Evolutionary conservation across 2,888 invertebrate species (phyloP), one percentile per base, ranked within the genome.

Genomic region (Cosmopolites sordidus): DNA sequence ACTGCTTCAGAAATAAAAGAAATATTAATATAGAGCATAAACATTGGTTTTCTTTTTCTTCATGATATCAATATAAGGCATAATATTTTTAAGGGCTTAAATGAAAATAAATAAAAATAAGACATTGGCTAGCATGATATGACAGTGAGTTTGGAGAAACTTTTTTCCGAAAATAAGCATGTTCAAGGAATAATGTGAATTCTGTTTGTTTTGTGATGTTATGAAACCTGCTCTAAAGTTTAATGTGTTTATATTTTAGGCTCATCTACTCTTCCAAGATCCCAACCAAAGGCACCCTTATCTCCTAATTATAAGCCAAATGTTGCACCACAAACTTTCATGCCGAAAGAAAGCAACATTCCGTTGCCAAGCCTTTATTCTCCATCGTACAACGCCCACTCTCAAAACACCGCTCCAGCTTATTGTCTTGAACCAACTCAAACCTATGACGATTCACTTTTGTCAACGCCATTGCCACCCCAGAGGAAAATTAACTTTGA

Each of bases 221-320:
- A n/a, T n/a, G n/a, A n/a, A n/a, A n/a, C n/a, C n/a, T n/a, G n/a
- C n/a, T n/a, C n/a, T n/a, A n/a, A n/a, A n/a, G n/a, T n/a, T n/a
- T n/a, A n/a, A n/a, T n/a, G n/a, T n/a, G n/a, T n/a, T n/a, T n/a
- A 33, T 33, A 18, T 58, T 60, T 40, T 58, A 67, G 67, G 61
- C 56, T 64, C 68, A 22, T 63, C 63, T 48, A 67, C 67, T 11
- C 61, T 70, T 53, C 69, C 69, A 54, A 65, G 66, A 58, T 56
- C 66, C 39, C 66, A 67, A 51, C 58, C 66, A 43, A 66, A 62
- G 33, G 45, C 64, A 5, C 61, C 65, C 15, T 47, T 65, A 33
- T 66, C 70, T 2, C 70, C 72, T 17, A 67, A 55, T 41, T 72
- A 64, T 60, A 72, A 68, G 60, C 64, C 72, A 16, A 58, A 60